Base-by-base conservation (phyloP, 2,113 vertebrate genomes). In the Orycteropus afer region DNA sequence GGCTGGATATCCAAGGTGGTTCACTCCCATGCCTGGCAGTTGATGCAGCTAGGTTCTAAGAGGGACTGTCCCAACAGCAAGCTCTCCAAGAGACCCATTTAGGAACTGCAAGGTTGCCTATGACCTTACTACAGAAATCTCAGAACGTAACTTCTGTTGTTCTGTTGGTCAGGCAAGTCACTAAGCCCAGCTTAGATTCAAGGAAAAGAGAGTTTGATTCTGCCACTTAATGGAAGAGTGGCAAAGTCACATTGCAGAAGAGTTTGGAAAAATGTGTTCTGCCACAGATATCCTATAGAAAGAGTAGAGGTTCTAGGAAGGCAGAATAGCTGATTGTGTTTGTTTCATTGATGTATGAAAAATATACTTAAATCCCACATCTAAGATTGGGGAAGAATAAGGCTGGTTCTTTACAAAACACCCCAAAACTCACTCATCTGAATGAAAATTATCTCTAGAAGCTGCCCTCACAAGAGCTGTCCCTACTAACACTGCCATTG, bases 1-100 rank as follows among this genome's bases (percentile, higher is more conserved):
- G n/a, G 18, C 53, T 67, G 29, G 37, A 61, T 20, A 5, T 67
- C 37, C n/a, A 51, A 55, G 73, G 57, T 10, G 51, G 59, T 53
- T 25, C 1, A 1, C n/a, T 3, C 57, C 8, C 0, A 0, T 23
- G 78, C 12, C 51, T 27, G 18, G 76, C 13, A 32, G 11, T 12
- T 42, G 57, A 51, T 18, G 17, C 22, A 59, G 2, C 74, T 53
- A 3, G 67, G 0, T 55, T 83, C 81, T n/a, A 55, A 94, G 55
- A 78, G 47, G 55, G 22, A 67, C 10, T 1, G 1, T 78, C 40
- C 23, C n/a, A 32, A 93, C 34, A 82, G 25, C 1, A 3, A 79
- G 49, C 13, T 76, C 40, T 74, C 81, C 77, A 14, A 40, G 47
- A 47, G 27, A 47, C 51, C 47, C 40, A 40, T 12, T 3, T 22